A percentile compares a stretch with the other conserved stretches of the same genome.
phyloP scores from a whole-genome alignment of 2,888 invertebrate genomes.

The Xylota sylvarum region DNA sequence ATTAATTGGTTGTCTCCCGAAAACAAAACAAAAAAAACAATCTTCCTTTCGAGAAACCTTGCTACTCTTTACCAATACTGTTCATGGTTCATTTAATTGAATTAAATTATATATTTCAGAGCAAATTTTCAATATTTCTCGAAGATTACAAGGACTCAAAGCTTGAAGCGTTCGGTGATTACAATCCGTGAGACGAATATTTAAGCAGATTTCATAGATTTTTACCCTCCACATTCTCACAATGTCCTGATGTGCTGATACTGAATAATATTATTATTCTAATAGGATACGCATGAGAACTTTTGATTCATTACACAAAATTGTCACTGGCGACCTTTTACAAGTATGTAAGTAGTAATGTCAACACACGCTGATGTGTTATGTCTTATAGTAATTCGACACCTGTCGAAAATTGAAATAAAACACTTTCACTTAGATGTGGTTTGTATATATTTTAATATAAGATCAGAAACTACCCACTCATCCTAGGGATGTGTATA shows the following conservation, averaged over 20 bases:
- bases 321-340: background rate
- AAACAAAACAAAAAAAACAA: background rate
- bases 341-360: background rate
- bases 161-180: background rate
- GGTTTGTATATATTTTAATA: background rate
- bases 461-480: conserved; percentile 1
- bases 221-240: background rate
- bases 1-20: background rate
- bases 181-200: background rate
- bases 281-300: background rate
- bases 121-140: conserved; percentile 13
- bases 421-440: background rate
- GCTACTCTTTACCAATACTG: background rate
- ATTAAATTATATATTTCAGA: conserved; percentile 2
- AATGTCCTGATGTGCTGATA: background rate
- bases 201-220: background rate
- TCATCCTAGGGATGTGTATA: background rate
- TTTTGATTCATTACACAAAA: background rate
- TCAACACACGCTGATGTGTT: background rate
- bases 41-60: background rate
- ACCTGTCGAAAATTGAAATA: background rate
- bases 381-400: background rate
- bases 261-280: background rate
- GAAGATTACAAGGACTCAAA: background rate
- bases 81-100: conserved; percentile 3